Percentiles rank a stretch among this genome's conserved stretches.
These are phyloP conservation scores for Paraplagusia blochii DNA, from an alignment of 2,113 vertebrate genomes.

Conservation along the genomic window DNA sequence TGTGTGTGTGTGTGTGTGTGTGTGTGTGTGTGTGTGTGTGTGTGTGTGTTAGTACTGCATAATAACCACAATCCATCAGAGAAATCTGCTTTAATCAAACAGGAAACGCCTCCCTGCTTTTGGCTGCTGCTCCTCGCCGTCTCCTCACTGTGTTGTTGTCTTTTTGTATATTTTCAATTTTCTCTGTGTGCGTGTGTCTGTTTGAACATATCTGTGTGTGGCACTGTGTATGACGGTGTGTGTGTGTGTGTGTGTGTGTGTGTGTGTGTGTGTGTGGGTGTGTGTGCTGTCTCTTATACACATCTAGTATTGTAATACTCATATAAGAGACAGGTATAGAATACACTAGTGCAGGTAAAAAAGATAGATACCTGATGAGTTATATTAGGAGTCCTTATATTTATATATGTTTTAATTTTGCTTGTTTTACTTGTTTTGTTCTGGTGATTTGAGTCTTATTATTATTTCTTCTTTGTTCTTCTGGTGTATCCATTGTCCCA, in stretches of 20 bases:
- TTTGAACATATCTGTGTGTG: neutral
- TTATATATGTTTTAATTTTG: neutral
- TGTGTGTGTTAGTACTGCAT: constrained; percentile 26
- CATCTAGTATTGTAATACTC: too few species aligned
- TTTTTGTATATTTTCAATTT: neutral
- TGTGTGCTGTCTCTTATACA: constrained; percentile 14
- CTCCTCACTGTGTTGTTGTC: neutral
- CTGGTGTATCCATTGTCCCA: too few species aligned
- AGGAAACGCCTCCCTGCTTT: constrained; percentile 55
- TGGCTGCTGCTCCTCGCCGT: neutral
- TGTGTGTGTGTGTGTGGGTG: constrained; percentile 14
- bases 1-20: too few species aligned
- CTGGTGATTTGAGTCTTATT: too few species aligned
- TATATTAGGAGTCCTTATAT: neutral
- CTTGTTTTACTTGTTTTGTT: neutral
- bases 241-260: constrained; percentile 22
- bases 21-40: too few species aligned
- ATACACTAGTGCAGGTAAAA: too few species aligned
- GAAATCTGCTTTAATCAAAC: constrained; percentile 61
- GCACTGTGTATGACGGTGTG: too few species aligned
- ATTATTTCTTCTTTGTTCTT: too few species aligned
- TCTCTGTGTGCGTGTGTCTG: neutral
- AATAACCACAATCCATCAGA: constrained; percentile 62
- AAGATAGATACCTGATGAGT: too few species aligned
- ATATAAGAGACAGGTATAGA: too few species aligned